phyloP scores from a whole-genome alignment of 2,888 invertebrate species.

The Hybos culiciformis region DNA sequence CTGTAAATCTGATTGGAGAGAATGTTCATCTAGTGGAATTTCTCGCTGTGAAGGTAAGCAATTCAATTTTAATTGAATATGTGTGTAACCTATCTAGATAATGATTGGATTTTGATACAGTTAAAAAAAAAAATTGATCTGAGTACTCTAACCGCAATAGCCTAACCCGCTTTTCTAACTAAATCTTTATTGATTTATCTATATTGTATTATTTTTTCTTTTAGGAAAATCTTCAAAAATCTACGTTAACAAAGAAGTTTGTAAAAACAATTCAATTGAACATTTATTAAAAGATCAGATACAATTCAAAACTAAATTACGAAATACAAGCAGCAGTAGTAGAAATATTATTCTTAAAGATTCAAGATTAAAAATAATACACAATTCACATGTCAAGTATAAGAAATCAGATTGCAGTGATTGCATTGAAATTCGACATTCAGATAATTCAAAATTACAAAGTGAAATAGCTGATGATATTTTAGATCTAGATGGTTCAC shows the following conservation, averaged over 20 bases:
- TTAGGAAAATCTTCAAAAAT: too few relatives aligned
- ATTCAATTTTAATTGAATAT: too few relatives aligned
- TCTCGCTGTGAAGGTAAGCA: too few relatives aligned
- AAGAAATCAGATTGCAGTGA: slow-evolving; percentile 9
- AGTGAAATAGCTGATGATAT: slow-evolving; percentile 5
- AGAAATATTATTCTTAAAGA: slow-evolving; percentile 16
- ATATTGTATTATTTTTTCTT: too few relatives aligned
- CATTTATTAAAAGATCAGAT: not conserved
- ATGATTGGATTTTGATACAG: too few relatives aligned
- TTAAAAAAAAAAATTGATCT: too few relatives aligned
- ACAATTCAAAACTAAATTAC: too few relatives aligned
- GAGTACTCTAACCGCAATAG: too few relatives aligned
- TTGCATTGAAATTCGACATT: slow-evolving; percentile 13
- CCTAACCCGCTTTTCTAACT: too few relatives aligned
- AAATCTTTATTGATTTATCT: too few relatives aligned
- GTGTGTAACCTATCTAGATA: too few relatives aligned
- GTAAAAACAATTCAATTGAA: not conserved
- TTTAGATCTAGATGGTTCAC: slow-evolving; percentile 8
- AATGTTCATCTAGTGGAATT: not conserved
- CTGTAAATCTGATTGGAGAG: slow-evolving; percentile 4
- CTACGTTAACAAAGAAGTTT: not conserved
- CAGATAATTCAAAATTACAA: slow-evolving; percentile 9
- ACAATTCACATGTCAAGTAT: slow-evolving; percentile 12
- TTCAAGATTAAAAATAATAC: slow-evolving; percentile 16
- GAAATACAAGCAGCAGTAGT: not conserved